phyloP scores from a whole-genome alignment of 2,113 vertebrate genomes.

The Anser cygnoides region DNA sequence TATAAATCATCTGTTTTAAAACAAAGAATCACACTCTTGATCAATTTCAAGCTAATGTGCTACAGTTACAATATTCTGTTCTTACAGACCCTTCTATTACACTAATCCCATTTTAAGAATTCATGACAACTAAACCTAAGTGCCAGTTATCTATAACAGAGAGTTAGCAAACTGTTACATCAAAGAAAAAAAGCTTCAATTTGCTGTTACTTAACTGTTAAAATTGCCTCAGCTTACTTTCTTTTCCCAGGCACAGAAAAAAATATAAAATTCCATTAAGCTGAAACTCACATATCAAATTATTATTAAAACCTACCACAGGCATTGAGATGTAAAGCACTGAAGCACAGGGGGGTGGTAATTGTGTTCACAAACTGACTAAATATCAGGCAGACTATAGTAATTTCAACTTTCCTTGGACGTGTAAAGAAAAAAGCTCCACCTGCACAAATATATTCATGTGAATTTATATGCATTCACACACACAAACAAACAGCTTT shows the following conservation, averaged over 20 bases:
- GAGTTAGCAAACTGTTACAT: background rate
- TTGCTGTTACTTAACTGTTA: background rate
- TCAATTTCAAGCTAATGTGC: constrained; percentile 26
- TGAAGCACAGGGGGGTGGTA: background rate
- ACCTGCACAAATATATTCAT: background rate
- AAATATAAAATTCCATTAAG: background rate
- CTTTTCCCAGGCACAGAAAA: background rate
- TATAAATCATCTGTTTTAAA: constrained; percentile 58
- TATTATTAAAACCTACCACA: background rate
- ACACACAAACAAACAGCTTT: background rate
- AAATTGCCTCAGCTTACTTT: background rate
- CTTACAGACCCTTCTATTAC: background rate
- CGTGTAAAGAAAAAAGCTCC: background rate
- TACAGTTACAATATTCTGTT: background rate
- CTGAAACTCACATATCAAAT: background rate
- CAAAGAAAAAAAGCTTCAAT: background rate
- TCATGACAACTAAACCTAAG: background rate
- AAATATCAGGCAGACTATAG: background rate
- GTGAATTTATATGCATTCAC: background rate
- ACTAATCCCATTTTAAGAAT: constrained; percentile 1
- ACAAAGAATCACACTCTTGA: constrained; percentile 50
- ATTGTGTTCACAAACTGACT: background rate
- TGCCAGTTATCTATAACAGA: background rate
- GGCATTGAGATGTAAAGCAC: background rate
- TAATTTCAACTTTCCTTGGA: background rate